These are phyloP conservation scores for Ceratitis capitata DNA, from an alignment of 1,140 invertebrate species.

Conservation along the genomic window DNA sequence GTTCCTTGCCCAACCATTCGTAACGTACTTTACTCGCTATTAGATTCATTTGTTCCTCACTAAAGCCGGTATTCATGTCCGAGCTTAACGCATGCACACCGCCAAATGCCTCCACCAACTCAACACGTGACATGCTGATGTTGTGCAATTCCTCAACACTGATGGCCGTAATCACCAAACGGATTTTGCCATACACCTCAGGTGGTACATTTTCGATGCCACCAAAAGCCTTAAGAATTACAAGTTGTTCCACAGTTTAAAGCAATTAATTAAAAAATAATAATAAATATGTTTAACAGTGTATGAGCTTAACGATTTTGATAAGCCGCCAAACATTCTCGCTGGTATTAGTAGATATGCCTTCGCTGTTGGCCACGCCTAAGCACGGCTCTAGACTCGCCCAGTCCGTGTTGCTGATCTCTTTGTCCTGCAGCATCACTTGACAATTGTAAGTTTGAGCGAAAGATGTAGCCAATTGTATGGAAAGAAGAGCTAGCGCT, in stretches of 20 bases:
- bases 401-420: slow-evolving; percentile 36
- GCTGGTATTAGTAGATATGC: slow-evolving; percentile 9
- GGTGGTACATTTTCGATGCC: slow-evolving; percentile 42
- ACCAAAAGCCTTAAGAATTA: slow-evolving; percentile 36
- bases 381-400: slow-evolving; percentile 37
- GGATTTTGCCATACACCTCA: slow-evolving; percentile 38
- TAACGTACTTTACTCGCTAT: slow-evolving; percentile 42
- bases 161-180: slow-evolving; percentile 40
- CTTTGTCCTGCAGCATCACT: slow-evolving; percentile 11
- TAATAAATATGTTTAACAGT: neutral
- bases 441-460: slow-evolving; percentile 28
- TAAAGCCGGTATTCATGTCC: slow-evolving; percentile 34
- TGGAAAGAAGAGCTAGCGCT: neutral
- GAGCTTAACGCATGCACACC: neutral
- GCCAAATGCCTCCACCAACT: slow-evolving; percentile 44
- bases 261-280: too few species aligned
- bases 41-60: slow-evolving; percentile 38
- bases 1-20: slow-evolving; percentile 44
- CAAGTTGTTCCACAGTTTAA: neutral
- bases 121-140: slow-evolving; percentile 43
- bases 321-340: slow-evolving; percentile 43
- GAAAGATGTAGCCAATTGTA: neutral
- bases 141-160: slow-evolving; percentile 39
- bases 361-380: neutral
- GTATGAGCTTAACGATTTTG: slow-evolving; percentile 37